Evolutionary conservation across 2,797 vertebrate species (phyloP).

Genomic region (Taenioides sp.): DNA sequence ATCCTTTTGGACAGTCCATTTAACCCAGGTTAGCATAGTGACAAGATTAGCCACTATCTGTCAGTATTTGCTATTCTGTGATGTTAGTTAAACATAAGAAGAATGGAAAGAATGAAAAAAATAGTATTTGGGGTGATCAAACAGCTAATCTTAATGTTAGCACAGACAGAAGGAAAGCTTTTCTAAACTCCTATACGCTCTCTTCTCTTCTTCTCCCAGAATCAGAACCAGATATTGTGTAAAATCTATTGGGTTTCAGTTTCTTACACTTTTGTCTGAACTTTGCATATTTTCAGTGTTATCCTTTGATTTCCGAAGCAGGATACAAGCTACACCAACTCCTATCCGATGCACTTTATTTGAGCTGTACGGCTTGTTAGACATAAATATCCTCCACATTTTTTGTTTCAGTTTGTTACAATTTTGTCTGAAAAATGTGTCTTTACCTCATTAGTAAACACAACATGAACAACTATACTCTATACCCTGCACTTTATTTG

Average conservation of each 20-base stretch:
- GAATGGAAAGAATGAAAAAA: conserved; percentile 7
- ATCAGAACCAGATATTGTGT: conserved; percentile 25
- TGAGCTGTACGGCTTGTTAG: no score
- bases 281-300: no score
- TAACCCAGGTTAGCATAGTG: conserved; percentile 12
- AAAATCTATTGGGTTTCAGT: conserved; percentile 47
- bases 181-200: conserved; percentile 35
- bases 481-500: no score
- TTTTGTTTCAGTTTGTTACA: conserved; percentile 48
- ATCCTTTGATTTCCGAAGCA: no score
- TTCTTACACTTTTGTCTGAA: conserved; percentile 47
- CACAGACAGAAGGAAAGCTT: no score
- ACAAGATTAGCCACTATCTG: conserved; percentile 19
- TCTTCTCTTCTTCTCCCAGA: conserved; percentile 24
- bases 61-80: conserved; percentile 27
- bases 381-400: no score
- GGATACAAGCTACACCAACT: no score
- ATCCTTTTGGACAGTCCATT: conserved; percentile 7
- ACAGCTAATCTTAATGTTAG: conserved; percentile 52
- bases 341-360: no score
- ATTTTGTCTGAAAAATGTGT: conserved; percentile 49
- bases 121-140: conserved; percentile 38
- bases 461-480: no score
- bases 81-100: conserved; percentile 23
- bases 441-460: no score